Evolutionary conservation across 2,888 invertebrate genomes (phyloP), one percentile per base, ranked within the genome.

Genomic region (Calameuta idolon): DNA sequence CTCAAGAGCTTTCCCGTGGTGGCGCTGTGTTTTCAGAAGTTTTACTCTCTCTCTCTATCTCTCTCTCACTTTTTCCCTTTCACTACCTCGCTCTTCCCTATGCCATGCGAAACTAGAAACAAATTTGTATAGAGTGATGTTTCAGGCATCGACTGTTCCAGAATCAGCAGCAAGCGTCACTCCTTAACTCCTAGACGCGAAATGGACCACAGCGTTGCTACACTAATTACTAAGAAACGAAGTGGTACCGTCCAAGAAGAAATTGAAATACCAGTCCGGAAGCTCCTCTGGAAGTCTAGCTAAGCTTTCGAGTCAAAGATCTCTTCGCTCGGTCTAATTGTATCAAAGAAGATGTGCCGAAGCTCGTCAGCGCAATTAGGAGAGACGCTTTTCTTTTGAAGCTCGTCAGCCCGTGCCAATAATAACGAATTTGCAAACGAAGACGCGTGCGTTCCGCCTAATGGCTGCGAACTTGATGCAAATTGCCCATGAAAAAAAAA

Each of bases 361-460:
- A 55, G 55, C 71, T 23, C 33, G 31, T 30, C 71, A 34, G 30
- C 4, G 71, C 71, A 71, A 71, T 71, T 71, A 71, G 71, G 71
- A 12, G 71, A 31, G 71, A 33, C 30, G 71, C 71, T 31, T 71
- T 74, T 74, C 74, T 34, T 74, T 74, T 34, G 74, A 74, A n/a
- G 35, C 31, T 35, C 74, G 35, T n/a, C 35, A 30, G 74, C 11
- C 31, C 35, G 35, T 11, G 9, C 30, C 74, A 11, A 30, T 71
- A n/a, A 35, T 74, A 74, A 74, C 74, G 74, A 74, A 74, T 74
- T 74, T 23, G 74, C 74, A 34, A 74, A 74, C 74, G 74, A 9
- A 30, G 74, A 74, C 74, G 34, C 74, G 74, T 34, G 74, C 35
- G 35, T 30, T 15, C 11, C 30, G 30, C 74, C 35, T 74, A 71